Conservation (phyloP, 2,888 invertebrate genomes). For the Beris chalybata region DNA sequence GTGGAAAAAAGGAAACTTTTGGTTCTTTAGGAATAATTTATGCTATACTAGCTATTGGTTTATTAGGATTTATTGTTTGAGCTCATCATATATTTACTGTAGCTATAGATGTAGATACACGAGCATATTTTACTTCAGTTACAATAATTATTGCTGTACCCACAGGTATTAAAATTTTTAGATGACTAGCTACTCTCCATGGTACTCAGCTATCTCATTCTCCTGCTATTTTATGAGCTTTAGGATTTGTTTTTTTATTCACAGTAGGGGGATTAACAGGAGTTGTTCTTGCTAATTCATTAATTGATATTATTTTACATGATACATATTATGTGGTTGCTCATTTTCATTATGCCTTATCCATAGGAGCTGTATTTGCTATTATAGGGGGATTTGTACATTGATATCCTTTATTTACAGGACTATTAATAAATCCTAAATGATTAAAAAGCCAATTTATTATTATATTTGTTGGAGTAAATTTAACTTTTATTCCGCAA, state of each 20-base stretch:
- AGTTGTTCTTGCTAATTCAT: constrained; percentile 69
- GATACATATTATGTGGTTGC: constrained; percentile 85
- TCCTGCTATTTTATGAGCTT: constrained; percentile 65
- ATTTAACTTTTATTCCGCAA: constrained; percentile 79
- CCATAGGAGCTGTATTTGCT: constrained; percentile 73
- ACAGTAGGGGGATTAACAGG: constrained; percentile 74
- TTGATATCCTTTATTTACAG: constrained; percentile 71
- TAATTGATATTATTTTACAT: constrained; percentile 75
- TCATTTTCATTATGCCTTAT: constrained; percentile 80
- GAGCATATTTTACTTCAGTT: constrained; percentile 81
- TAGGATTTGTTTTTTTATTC: constrained; percentile 79
- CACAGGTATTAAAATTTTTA: constrained; percentile 83
- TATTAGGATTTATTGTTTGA: constrained; percentile 82
- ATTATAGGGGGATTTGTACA: constrained; percentile 58
- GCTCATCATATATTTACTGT: constrained; percentile 85
- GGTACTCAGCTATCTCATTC: constrained; percentile 65
- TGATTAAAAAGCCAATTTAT: constrained; percentile 71
- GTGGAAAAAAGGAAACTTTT: constrained; percentile 74
- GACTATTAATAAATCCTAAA: constrained; percentile 62
- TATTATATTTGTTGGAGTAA: constrained; percentile 74
- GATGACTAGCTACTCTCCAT: constrained; percentile 72
- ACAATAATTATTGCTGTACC: constrained; percentile 87
- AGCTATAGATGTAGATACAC: constrained; percentile 80
- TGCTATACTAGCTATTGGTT: constrained; percentile 80
- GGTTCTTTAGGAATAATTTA: constrained; percentile 76